Conservation (phyloP, 2,888 invertebrate genomes). For the Creontiades dilutus region DNA sequence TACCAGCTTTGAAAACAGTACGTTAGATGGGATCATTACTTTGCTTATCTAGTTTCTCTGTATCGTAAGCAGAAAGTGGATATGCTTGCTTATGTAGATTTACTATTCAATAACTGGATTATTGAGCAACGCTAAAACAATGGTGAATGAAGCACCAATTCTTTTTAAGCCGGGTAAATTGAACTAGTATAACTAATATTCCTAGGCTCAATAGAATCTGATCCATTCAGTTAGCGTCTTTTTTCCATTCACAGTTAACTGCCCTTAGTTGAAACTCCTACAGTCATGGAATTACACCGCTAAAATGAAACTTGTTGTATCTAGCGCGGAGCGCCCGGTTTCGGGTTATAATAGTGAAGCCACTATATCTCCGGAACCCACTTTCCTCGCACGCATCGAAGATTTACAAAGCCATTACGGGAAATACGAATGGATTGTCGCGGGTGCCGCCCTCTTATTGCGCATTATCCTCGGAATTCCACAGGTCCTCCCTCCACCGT, state of each 20-base stretch:
- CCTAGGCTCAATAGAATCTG: background rate
- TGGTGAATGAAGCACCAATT: too few species aligned
- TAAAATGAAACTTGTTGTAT: slow-evolving; percentile 7
- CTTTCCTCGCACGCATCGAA: slow-evolving; percentile 16
- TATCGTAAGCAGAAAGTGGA: too few species aligned
- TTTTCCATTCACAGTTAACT: background rate
- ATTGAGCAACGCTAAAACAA: too few species aligned
- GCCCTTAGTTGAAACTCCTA: background rate
- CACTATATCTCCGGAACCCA: background rate
- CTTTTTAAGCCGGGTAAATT: too few species aligned
- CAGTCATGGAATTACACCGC: background rate
- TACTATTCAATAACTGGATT: too few species aligned
- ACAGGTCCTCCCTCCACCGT: slow-evolving; percentile 6
- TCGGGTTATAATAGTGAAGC: background rate
- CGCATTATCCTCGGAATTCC: slow-evolving; percentile 2
- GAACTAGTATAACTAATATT: background rate
- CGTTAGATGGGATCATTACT: too few species aligned
- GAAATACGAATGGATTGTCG: slow-evolving; percentile 32
- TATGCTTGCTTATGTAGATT: too few species aligned
- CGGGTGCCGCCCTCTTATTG: background rate
- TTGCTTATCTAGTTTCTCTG: too few species aligned
- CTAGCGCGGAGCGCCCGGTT: background rate
- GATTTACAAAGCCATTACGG: slow-evolving; percentile 32
- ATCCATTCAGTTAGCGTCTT: background rate
- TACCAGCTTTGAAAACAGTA: too few species aligned